phyloP scores from a whole-genome alignment of 2,797 vertebrate genomes.

The Manis crassicaudata region DNA sequence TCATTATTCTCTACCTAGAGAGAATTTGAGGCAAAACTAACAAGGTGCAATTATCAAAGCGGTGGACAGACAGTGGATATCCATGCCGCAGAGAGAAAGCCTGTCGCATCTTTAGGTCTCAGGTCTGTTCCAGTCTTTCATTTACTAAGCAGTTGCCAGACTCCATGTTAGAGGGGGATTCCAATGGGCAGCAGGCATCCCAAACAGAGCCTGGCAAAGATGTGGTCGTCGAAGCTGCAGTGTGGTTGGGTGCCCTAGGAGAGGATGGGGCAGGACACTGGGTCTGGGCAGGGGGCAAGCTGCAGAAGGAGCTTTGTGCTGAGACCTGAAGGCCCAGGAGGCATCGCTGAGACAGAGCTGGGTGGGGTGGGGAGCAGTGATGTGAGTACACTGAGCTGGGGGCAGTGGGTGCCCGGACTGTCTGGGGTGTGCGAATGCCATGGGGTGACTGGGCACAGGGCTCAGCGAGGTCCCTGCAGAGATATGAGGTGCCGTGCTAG shows the following conservation, averaged over 20 bases:
- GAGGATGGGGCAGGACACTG: not conserved
- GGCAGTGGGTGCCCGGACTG: not conserved
- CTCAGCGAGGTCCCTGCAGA: not conserved
- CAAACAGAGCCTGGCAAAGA: not conserved
- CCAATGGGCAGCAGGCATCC: not conserved
- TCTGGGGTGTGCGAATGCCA: rapidly evolving
- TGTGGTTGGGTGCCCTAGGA: not conserved
- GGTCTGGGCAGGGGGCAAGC: not conserved
- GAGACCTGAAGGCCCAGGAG: not conserved
- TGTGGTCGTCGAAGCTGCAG: not conserved
- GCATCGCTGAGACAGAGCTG: too few species aligned
- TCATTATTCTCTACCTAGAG: not conserved
- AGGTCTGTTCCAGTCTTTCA: not conserved
- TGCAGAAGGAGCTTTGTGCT: not conserved
- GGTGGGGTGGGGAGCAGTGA: not conserved
- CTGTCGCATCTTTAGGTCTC: too few species aligned
- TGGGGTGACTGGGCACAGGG: not conserved
- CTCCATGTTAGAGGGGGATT: not conserved
- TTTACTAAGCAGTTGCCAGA: not conserved
- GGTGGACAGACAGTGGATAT: not conserved
- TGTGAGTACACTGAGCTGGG: rapidly evolving
- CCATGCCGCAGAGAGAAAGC: not conserved
- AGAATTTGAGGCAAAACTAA: not conserved
- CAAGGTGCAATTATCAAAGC: not conserved
- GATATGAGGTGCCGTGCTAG: too few species aligned